These are phyloP conservation scores for Steinernema carpocapsae DNA, from an alignment of 2,888 invertebrate genomes.

Conservation along the genomic window DNA sequence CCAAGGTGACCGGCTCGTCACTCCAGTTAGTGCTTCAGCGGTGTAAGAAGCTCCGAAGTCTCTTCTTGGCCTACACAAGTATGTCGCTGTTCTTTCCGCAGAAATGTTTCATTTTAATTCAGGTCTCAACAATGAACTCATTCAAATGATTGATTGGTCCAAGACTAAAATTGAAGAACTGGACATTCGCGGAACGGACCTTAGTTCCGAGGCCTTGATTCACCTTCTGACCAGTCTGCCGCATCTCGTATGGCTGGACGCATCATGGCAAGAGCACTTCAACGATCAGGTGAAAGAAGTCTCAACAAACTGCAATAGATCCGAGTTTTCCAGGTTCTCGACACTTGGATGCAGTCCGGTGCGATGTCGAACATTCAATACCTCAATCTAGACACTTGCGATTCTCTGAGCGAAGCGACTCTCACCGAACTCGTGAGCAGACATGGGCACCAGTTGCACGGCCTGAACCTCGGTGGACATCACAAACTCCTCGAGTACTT, in stretches of 20 bases:
- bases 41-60: conserved; percentile 86
- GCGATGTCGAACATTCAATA: conserved; percentile 80
- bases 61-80: conserved; percentile 97
- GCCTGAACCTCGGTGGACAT: conserved; percentile 93
- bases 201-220: conserved; percentile 88
- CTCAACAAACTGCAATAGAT: neutral
- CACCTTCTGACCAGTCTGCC: conserved; percentile 88
- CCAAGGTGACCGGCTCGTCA: conserved; percentile 92
- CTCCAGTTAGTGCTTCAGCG: conserved; percentile 91
- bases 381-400: conserved; percentile 90
- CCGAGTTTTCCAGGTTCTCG: conserved; percentile 75
- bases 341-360: conserved; percentile 87
- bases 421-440: conserved; percentile 88
- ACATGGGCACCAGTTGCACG: conserved; percentile 86
- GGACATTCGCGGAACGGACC: conserved; percentile 94
- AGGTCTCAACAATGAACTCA: conserved; percentile 88
- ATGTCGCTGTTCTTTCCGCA: conserved; percentile 67
- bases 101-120: conserved; percentile 56
- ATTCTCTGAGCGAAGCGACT: conserved; percentile 90
- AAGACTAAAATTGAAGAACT: conserved; percentile 87
- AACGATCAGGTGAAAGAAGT: conserved; percentile 79
- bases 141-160: conserved; percentile 98
- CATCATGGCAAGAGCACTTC: conserved; percentile 96
- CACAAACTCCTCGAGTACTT: conserved; percentile 86
- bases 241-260: conserved; percentile 84